Base-by-base conservation (phyloP, 2,888 invertebrate genomes). In the Cryptus armator region DNA sequence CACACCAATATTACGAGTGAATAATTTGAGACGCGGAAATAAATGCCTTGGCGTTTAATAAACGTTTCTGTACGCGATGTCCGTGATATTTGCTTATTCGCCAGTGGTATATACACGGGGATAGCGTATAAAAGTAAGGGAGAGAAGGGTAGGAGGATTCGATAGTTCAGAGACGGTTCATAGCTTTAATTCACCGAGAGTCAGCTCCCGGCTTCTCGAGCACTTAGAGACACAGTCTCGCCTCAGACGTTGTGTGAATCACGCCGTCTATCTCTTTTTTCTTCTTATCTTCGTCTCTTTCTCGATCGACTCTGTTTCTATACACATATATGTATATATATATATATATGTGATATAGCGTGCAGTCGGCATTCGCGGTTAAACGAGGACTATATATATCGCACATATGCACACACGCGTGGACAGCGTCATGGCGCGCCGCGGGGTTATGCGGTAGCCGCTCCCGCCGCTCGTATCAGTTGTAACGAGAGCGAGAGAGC, bases 401-500 rank as follows among this genome's bases (percentile, higher is more conserved):
- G 37, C 37, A 79, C 24, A 56, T 77, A 79, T 70, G 16, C 53
- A 75, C 68, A 72, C 53, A 66, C 71, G 76, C 81, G 83, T 75
- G 67, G 19, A 62, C 32, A 37, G 51, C 46, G 46, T 68, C 44
- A 51, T 24, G 48, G 32, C 51, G 70, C 51, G 64, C 44, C 59
- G 72, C 59, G 72, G 29, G 79, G 83, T 86, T 86, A 86, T 86
- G 81, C 83, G 85, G 85, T 83, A 81, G 83, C 86, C 86, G 81
- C 85, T 87, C 81, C 84, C 86, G 86, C 84, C 86, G 86, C 74
- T 74, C 72, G 43, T 46, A 59, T 53, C 12, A 16, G 37, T 19
- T 56, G 10, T 10, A 56, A 56, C 24, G 67, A 12, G 53, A 51
- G 64, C 44, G 70, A 62, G 67, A 43, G 68, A 74, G 68, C 29